Conservation (phyloP, 2,113 vertebrate genomes). For the Lepisosteus oculatus region DNA sequence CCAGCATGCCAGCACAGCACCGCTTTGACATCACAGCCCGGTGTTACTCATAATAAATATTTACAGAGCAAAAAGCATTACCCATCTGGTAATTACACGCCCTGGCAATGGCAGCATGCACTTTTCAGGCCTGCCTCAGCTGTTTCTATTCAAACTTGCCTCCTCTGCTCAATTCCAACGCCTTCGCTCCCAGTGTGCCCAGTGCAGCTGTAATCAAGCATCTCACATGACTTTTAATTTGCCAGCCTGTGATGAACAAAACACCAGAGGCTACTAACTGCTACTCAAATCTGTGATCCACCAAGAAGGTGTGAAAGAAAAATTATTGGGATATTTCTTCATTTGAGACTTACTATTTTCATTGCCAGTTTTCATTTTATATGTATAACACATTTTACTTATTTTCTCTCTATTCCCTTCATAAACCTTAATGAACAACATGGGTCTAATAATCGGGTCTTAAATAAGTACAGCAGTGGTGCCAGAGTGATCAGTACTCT, state of each 20-base stretch:
- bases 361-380: not conserved
- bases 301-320: not conserved
- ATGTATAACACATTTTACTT: too few relatives aligned
- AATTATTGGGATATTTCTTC: not conserved
- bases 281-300: not conserved
- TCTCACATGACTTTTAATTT: not conserved
- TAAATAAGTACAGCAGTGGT: too few relatives aligned
- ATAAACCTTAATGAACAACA: too few relatives aligned
- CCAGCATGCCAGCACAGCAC: not conserved
- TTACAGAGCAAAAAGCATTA: not conserved
- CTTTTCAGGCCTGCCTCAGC: conserved; percentile 1
- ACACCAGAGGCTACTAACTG: not conserved
- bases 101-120: not conserved
- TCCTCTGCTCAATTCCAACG: not conserved
- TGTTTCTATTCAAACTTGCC: not conserved
- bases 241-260: not conserved
- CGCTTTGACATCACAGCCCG: not conserved
- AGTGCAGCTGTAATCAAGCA: not conserved
- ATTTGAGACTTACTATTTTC: not conserved
- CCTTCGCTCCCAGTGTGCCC: not conserved
- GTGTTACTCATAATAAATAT: conserved; percentile 1
- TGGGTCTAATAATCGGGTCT: too few relatives aligned
- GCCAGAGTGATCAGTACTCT: too few relatives aligned
- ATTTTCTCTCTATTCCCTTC: too few relatives aligned
- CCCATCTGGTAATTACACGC: not conserved